Base-by-base conservation (phyloP, 1,140 invertebrate species). In the Galendromus occidentalis region DNA sequence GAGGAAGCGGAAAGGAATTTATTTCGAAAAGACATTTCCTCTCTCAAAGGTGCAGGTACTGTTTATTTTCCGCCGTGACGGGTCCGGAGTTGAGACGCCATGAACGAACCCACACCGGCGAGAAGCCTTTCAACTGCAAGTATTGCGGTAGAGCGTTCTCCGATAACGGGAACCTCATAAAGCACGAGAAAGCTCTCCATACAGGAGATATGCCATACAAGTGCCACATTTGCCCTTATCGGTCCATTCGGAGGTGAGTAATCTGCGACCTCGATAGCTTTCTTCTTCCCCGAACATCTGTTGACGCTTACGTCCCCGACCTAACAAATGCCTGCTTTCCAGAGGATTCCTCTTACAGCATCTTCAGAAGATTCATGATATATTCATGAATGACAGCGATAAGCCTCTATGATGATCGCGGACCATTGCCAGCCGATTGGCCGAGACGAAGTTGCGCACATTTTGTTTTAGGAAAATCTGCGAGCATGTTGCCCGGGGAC, bases 71-170 rank as follows among this genome's bases (percentile, higher is more conserved):
- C 25, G 51, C 51, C 2, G 33, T 59, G 14, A 59, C 51, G 14
- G 51, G 51, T 25, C 51, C 51, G 1, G 51, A 59, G 51, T 22
- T 59, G 22, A 25, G 51, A 14, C 51, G 66, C 14, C 67, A 68
- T 41, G 67, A 44, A 41, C 67, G 69, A 33, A 70, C 68, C 20
- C 68, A 69, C 47, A 69, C 68, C 14, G 68, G 77, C 0, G 78
- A 79, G 67, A 78, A 78, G 65, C 77, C 78, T 0, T 79, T 77
- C 70, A 66, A 71, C 44, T 79, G 77, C 66, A 68, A 70, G 18
- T 73, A 75, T 59, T 79, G 77, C 68, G 71, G 72, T 4, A 71
- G 76, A 12, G 75, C 77, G n/a, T 79, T 79, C 67, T 77, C 77
- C 7, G 77, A 79, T 69, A 59, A 59, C 9, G 51, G 51, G 4